phyloP scores from a whole-genome alignment of 2,113 vertebrate species.

The Ictalurus punctatus region DNA sequence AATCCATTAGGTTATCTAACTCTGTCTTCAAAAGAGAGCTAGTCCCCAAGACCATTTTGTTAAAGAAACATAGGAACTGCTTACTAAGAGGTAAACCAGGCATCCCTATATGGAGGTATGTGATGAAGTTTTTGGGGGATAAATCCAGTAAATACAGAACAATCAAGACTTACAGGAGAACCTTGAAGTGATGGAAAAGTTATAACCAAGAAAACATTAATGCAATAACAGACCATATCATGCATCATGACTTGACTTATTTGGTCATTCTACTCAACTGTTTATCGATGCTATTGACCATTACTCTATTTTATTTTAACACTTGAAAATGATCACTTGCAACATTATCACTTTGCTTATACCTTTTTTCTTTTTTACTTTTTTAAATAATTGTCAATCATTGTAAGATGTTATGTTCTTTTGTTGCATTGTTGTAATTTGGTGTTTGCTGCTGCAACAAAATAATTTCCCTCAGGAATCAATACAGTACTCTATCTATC shows the following conservation, averaged over 20 bases:
- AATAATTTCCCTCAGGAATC: too few species aligned
- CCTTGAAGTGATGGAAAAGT: background rate
- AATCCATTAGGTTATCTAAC: background rate
- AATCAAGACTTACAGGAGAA: background rate
- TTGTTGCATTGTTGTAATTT: background rate
- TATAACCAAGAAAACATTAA: background rate
- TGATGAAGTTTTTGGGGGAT: background rate
- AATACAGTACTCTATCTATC: background rate
- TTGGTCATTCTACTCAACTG: background rate
- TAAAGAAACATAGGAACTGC: background rate
- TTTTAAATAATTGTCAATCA: background rate
- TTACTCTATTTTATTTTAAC: too few species aligned
- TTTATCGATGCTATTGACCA: background rate
- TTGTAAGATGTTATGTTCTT: background rate
- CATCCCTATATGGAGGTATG: background rate
- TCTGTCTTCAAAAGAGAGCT: background rate
- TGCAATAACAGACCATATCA: background rate
- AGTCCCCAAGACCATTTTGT: background rate
- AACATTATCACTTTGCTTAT: too few species aligned
- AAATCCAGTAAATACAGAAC: background rate
- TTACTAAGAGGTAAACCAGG: background rate
- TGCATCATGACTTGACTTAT: background rate
- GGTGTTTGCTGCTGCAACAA: background rate
- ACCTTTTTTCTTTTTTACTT: too few species aligned
- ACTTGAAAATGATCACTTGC: too few species aligned